Base-by-base conservation (phyloP, 2,888 invertebrate species). In the Chydorus sphaericus region DNA sequence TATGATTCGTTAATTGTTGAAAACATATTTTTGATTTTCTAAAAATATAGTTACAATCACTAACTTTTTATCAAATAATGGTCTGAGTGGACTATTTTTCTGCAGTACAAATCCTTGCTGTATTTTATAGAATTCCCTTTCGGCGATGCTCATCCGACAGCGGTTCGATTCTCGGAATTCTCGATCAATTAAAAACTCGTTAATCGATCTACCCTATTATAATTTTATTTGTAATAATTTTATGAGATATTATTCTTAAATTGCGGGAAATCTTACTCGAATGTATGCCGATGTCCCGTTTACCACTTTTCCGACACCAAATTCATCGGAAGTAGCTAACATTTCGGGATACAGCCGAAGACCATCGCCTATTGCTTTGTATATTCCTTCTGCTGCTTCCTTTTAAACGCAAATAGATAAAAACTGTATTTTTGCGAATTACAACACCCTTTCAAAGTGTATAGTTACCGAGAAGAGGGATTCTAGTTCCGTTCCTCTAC, bases 401-500 rank as follows among this genome's bases (percentile, higher is more conserved):
- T 54, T 23, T 6, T n/a, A 20, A 10, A 2, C 38, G 16, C n/a
- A 14, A 16, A 29, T 11, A n/a, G n/a, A n/a, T n/a, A n/a, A n/a
- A n/a, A n/a, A n/a, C n/a, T n/a, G n/a, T n/a, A n/a, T n/a, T 14
- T 18, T 14, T 16, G 20, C 36, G 18, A 23, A 31, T 8, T 8
- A 26, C 1, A 28, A 20, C 14, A 14, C 20, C 3, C 26, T 7
- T 29, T 20, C n/a, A 7, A 20, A 28, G 1, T 18, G n/a, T 29
- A 6, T 4, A 39, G 10, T 14, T 54, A 54, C 54, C 10, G 28
- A 44, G 26, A 54, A 54, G 3, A 54, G 48, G 7, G 39, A 6
- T 30, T 54, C 54, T 4, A 54, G 31, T 11, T 28, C 44, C 20
- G 54, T 48, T 54, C 54, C 54, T 5, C 31, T 14, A 4, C 18